Percentiles rank a stretch among this genome's conserved stretches.
Conservation (phyloP, 30 jellyfish, hydroid and myxozoan species). For the Mastigias papua region DNA sequence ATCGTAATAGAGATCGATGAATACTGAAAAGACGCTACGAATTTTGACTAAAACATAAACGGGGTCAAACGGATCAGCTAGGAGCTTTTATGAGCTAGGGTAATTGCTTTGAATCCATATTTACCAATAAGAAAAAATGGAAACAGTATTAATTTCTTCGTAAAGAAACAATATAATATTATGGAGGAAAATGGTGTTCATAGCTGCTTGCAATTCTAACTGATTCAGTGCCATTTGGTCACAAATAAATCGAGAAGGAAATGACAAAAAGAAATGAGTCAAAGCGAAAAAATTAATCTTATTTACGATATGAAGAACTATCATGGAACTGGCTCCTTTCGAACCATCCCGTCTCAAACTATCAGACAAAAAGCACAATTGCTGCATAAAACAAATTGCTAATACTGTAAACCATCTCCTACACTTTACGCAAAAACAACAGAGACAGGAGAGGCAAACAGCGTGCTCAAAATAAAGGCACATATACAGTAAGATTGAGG, state of each 20-base stretch:
- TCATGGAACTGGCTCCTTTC: background rate
- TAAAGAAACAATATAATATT: too few species aligned
- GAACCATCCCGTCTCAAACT: background rate
- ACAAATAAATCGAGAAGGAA: background rate
- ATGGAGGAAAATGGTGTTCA: too few species aligned
- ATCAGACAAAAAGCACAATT: background rate
- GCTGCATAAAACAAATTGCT: background rate
- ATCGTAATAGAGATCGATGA: too few species aligned
- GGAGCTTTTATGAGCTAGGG: too few species aligned
- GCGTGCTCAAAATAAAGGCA: background rate
- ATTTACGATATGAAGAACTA: constrained; percentile 32
- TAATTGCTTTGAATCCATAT: too few species aligned
- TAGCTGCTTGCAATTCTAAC: too few species aligned
- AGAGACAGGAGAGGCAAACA: background rate
- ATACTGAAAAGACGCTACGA: too few species aligned
- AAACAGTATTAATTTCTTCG: too few species aligned
- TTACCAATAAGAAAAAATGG: too few species aligned
- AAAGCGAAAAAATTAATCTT: constrained; percentile 18
- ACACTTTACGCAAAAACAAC: background rate
- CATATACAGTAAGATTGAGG: background rate
- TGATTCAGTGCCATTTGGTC: background rate
- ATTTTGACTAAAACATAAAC: too few species aligned
- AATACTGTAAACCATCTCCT: background rate
- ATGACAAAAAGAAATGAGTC: constrained; percentile 35
- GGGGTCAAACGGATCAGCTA: too few species aligned